A percentile compares a stretch with the other conserved stretches of the same genome.
Evolutionary conservation across 2,113 vertebrate genomes (phyloP).

Genomic region (Martes martes): DNA sequence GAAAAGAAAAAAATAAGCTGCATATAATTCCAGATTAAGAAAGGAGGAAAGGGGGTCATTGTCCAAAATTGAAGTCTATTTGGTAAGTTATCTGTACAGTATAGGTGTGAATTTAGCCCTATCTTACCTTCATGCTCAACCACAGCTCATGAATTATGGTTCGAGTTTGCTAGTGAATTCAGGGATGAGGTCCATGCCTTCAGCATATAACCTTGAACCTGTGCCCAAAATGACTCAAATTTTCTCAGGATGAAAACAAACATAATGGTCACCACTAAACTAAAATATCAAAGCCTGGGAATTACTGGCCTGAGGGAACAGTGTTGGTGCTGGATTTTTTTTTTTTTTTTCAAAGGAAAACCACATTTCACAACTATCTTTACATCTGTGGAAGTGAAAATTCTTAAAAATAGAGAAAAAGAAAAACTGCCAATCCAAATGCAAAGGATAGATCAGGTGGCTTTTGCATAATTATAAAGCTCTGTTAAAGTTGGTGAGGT

Average conservation of each 20-base stretch:
- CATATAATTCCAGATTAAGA: neutral
- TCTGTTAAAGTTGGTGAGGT: neutral
- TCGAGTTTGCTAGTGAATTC: slow-evolving; percentile 22
- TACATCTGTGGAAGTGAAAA: neutral
- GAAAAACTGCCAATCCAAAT: neutral
- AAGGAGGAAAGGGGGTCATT: slow-evolving; percentile 11
- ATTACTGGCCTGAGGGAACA: neutral
- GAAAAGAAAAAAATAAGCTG: slow-evolving; percentile 37
- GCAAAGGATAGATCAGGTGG: neutral
- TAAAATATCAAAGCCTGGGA: slow-evolving; percentile 18
- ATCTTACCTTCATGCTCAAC: neutral
- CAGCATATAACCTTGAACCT: neutral
- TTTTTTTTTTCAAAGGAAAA: slow-evolving; percentile 4
- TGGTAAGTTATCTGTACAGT: neutral
- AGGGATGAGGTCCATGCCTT: neutral
- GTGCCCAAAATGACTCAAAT: slow-evolving; percentile 25
- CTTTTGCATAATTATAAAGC: neutral
- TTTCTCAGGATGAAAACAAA: slow-evolving; percentile 45
- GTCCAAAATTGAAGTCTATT: slow-evolving; percentile 15
- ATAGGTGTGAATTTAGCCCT: neutral
- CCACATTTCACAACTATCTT: neutral
- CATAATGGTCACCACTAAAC: neutral
- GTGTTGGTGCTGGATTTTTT: neutral
- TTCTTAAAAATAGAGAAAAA: neutral
- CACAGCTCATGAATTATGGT: neutral